Conservation (phyloP, 2,888 invertebrate species). For the Acleris holmiana region DNA sequence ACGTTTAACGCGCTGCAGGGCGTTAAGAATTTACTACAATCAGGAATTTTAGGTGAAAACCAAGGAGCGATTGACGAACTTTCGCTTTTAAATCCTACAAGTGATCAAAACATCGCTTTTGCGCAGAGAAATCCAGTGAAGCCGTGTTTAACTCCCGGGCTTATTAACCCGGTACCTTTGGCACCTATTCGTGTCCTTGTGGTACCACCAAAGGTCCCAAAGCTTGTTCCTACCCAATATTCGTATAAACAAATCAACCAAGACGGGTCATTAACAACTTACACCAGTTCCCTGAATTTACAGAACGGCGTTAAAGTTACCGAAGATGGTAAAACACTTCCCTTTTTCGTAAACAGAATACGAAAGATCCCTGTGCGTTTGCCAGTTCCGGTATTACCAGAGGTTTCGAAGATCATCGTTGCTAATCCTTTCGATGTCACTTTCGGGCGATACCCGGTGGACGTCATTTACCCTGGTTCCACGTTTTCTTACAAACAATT, state of each 20-base stretch:
- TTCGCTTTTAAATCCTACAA: constrained; percentile 1
- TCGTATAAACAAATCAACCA: constrained; percentile 37
- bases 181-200: constrained; percentile 12
- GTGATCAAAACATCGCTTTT: background rate
- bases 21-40: constrained; percentile 32
- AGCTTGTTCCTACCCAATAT: constrained; percentile 27
- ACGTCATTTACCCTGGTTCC: constrained; percentile 8
- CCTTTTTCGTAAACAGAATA: constrained; percentile 27
- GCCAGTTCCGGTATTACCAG: constrained; percentile 26
- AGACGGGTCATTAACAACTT: constrained; percentile 35
- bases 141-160: constrained; percentile 5
- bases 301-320: constrained; percentile 18
- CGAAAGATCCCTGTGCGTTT: constrained; percentile 27
- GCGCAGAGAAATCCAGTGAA: constrained; percentile 11
- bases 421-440: constrained; percentile 9
- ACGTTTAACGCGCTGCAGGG: constrained; percentile 33
- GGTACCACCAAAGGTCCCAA: constrained; percentile 13
- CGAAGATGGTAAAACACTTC: constrained; percentile 21
- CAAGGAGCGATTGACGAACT: constrained; percentile 7
- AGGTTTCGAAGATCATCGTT: constrained; percentile 20
- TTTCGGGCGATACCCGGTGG: constrained; percentile 1
- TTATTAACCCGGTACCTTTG: background rate
- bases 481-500: constrained; percentile 21
- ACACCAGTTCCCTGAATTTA: constrained; percentile 16
- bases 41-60: constrained; percentile 31